Evolutionary conservation across 2,113 vertebrate species (phyloP).

Genomic region (Cyrtonyx montezumae): DNA sequence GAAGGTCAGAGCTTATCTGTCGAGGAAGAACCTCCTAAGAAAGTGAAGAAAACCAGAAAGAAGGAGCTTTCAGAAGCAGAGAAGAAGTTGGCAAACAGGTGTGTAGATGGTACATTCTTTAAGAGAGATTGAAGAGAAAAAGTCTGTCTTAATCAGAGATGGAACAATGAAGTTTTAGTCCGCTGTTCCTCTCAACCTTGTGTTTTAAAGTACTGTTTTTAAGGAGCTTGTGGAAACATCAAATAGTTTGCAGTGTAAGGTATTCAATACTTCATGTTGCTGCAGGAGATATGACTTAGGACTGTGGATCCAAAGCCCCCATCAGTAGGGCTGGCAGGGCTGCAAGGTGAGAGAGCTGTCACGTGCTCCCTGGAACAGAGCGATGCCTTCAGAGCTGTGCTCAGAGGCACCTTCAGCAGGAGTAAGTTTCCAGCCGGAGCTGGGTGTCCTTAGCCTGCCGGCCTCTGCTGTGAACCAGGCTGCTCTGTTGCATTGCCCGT

Average conservation of each 20-base stretch:
- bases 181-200: accelerated
- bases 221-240: not conserved
- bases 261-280: not conserved
- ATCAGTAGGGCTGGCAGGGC: accelerated
- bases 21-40: not conserved
- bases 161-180: accelerated
- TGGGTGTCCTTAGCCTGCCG: accelerated
- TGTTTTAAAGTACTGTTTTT: not conserved
- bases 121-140: not conserved
- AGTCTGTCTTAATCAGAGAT: accelerated
- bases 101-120: not conserved
- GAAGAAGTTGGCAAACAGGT: constrained; percentile 80
- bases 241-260: not conserved
- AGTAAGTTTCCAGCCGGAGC: not conserved
- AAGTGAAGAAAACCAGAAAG: constrained; percentile 55
- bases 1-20: not conserved
- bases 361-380: no score
- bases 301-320: accelerated
- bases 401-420: not conserved
- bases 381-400: not conserved
- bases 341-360: accelerated
- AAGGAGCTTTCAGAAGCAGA: constrained; percentile 72
- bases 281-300: no score
- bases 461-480: not conserved
- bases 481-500: accelerated